A percentile compares a stretch with the other conserved stretches of the same genome.
phyloP scores from a whole-genome alignment of 1,140 invertebrate genomes.

The Lamellibrachia luymesi region DNA sequence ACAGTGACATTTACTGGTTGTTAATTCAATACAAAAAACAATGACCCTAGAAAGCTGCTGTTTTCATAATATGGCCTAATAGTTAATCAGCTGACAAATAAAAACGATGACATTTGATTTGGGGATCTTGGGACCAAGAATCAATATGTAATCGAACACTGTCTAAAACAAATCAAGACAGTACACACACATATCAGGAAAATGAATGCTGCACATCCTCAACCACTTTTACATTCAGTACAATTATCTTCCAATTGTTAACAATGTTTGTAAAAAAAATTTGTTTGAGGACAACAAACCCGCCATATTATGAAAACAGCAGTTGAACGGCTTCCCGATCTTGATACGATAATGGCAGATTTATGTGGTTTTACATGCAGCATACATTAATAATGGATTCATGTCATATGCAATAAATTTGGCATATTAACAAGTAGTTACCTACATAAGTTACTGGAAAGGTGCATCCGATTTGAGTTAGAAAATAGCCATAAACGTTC shows the following conservation, averaged over 20 bases:
- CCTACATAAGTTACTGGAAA: conserved; percentile 1
- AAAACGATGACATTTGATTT: neutral
- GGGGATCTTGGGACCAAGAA: neutral
- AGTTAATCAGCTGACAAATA: neutral
- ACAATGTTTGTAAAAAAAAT: neutral
- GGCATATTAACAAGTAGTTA: neutral
- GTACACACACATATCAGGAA: neutral
- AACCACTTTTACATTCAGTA: neutral
- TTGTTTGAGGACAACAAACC: conserved; percentile 1
- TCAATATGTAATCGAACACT: no score
- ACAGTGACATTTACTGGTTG: neutral
- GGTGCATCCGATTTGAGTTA: conserved; percentile 4
- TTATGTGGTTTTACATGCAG: conserved; percentile 1
- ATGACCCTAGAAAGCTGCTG: neutral
- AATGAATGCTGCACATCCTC: neutral
- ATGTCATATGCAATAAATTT: neutral
- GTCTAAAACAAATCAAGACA: neutral
- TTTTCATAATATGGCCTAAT: neutral
- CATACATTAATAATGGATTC: neutral
- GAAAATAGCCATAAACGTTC: neutral
- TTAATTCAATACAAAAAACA: neutral
- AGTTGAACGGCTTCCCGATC: conserved; percentile 3
- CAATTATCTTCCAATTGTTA: neutral
- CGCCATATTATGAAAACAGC: conserved; percentile 4
- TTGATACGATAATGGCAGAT: neutral